Evolutionary conservation across 2,888 invertebrate genomes (phyloP).

Genomic region (Pecten maximus): DNA sequence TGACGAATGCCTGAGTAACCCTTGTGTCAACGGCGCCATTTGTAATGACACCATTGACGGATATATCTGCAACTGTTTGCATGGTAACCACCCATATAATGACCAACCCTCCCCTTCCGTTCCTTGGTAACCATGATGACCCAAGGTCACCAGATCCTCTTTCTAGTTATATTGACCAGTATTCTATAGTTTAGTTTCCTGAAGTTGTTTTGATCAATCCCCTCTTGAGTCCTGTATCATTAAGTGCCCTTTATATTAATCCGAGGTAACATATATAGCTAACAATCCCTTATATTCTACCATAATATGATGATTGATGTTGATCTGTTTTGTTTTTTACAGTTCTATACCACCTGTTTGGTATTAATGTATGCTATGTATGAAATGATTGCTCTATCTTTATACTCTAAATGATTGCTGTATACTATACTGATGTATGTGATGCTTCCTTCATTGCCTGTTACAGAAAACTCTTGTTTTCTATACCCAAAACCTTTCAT

Average conservation of each 20-base stretch:
- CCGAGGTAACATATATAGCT: background rate
- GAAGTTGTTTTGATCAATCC: background rate
- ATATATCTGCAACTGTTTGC: conserved; percentile 87
- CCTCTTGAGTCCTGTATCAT: background rate
- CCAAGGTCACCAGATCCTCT: conserved; percentile 82
- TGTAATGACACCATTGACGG: conserved; percentile 85
- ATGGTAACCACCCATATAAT: conserved; percentile 62
- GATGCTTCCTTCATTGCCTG: background rate
- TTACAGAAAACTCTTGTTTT: background rate
- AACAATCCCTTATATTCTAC: background rate
- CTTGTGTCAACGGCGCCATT: conserved; percentile 74
- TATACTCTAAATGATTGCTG: background rate
- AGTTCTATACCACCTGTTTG: background rate
- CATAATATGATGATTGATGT: background rate
- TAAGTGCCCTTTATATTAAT: background rate
- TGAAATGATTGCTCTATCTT: conserved; percentile 1
- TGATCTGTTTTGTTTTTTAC: background rate
- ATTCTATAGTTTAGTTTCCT: background rate
- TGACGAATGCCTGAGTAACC: conserved; percentile 63
- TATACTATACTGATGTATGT: conserved; percentile 15
- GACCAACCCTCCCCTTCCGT: conserved; percentile 7
- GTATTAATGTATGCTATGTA: conserved; percentile 26
- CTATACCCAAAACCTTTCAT: background rate
- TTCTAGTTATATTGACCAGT: background rate
- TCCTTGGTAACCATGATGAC: conserved; percentile 42